A percentile compares a stretch with the other conserved stretches of the same genome.
Evolutionary conservation across 2,113 vertebrate species (phyloP).

Genomic region (Pomatorhinus ruficollis): DNA sequence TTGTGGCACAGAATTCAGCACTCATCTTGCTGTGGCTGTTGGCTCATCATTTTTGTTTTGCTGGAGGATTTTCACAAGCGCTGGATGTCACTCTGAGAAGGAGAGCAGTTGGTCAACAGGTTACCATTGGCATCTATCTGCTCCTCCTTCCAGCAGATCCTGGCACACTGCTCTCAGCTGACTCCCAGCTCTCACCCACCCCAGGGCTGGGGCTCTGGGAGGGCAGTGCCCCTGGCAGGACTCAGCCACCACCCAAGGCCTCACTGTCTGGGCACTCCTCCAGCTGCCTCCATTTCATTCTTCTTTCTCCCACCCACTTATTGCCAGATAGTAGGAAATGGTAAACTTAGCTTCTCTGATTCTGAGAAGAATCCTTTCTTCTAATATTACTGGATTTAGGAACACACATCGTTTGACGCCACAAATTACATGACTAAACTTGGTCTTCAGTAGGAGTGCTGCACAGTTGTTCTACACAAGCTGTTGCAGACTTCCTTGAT

Average conservation of each 20-base stretch:
- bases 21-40: background rate
- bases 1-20: background rate
- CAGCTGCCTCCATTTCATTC: background rate
- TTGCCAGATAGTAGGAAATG: background rate
- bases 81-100: background rate
- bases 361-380: background rate
- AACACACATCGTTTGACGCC: background rate
- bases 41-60: background rate
- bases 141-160: background rate
- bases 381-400: background rate
- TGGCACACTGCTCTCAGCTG: background rate
- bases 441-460: conserved; percentile 25
- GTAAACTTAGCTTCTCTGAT: background rate
- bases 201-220: background rate
- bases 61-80: background rate
- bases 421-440: background rate
- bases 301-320: background rate
- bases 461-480: background rate
- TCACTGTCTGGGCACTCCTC: background rate
- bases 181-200: background rate
- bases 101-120: background rate
- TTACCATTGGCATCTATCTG: background rate
- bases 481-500: conserved; percentile 52
- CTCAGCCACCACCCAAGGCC: background rate
- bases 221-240: background rate